phyloP scores from a whole-genome alignment of 2,888 invertebrate genomes.

The Selenia dentaria region DNA sequence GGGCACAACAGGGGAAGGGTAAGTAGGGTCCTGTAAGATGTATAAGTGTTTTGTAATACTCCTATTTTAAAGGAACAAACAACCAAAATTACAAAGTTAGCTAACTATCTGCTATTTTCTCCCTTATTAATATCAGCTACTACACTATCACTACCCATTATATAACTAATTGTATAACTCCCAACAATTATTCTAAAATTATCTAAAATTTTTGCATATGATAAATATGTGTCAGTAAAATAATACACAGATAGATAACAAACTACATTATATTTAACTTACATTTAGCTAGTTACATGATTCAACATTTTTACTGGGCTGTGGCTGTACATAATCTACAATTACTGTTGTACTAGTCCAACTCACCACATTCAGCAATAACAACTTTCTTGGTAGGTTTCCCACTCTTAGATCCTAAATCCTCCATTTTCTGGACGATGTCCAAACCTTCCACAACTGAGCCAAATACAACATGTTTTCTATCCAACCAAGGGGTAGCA shows the following conservation, averaged over 20 bases:
- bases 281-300: not conserved
- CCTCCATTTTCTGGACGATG: constrained; percentile 94
- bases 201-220: too few relatives aligned
- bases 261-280: constrained; percentile 24
- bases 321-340: constrained; percentile 13
- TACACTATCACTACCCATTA: too few relatives aligned
- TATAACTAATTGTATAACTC: too few relatives aligned
- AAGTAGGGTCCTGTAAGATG: too few relatives aligned
- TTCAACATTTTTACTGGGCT: too few relatives aligned
- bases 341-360: constrained; percentile 59
- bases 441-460: constrained; percentile 96
- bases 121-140: too few relatives aligned
- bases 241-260: not conserved
- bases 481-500: constrained; percentile 97
- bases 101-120: too few relatives aligned
- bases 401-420: constrained; percentile 92
- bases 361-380: constrained; percentile 93
- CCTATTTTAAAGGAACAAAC: too few relatives aligned
- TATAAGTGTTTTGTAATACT: too few relatives aligned
- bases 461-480: constrained; percentile 98
- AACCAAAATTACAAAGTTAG: too few relatives aligned
- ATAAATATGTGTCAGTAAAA: not conserved
- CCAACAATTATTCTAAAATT: too few relatives aligned
- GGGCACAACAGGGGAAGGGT: too few relatives aligned
- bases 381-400: constrained; percentile 93